phyloP scores from a whole-genome alignment of 2,888 invertebrate genomes.

The Lasioglossum villosulum region DNA sequence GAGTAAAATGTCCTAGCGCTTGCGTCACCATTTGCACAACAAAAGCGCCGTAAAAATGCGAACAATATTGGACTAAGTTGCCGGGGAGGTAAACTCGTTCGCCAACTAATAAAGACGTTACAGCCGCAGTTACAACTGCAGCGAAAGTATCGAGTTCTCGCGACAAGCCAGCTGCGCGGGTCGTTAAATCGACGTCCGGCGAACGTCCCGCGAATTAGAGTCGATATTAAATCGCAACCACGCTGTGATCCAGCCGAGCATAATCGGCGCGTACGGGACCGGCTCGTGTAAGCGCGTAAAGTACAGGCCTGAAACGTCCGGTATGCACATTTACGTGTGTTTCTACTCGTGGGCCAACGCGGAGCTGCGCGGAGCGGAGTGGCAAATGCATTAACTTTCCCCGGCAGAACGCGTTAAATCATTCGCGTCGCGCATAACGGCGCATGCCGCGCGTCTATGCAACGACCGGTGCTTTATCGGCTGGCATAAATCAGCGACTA shows the following conservation, averaged over 20 bases:
- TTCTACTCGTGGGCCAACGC: neutral
- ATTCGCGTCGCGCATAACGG: slow-evolving; percentile 46
- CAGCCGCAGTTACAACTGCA: neutral
- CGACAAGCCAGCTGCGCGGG: slow-evolving; percentile 3
- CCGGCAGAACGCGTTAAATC: slow-evolving; percentile 63
- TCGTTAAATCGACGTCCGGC: slow-evolving; percentile 32
- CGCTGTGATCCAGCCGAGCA: slow-evolving; percentile 57
- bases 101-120: slow-evolving; percentile 12
- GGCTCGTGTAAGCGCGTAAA: slow-evolving; percentile 46
- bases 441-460: slow-evolving; percentile 45
- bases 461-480: slow-evolving; percentile 69
- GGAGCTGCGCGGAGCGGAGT: neutral
- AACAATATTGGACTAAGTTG: neutral
- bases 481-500: slow-evolving; percentile 74
- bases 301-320: slow-evolving; percentile 37
- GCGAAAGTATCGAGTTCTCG: neutral
- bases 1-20: neutral
- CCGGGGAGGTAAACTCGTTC: neutral
- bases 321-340: slow-evolving; percentile 33
- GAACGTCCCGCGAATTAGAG: slow-evolving; percentile 58
- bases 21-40: neutral
- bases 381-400: slow-evolving; percentile 51
- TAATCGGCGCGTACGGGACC: slow-evolving; percentile 46
- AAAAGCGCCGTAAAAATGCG: neutral
- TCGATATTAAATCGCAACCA: slow-evolving; percentile 63